phyloP scores from a whole-genome alignment of 2,113 vertebrate genomes.

The Carassius gibelio region DNA sequence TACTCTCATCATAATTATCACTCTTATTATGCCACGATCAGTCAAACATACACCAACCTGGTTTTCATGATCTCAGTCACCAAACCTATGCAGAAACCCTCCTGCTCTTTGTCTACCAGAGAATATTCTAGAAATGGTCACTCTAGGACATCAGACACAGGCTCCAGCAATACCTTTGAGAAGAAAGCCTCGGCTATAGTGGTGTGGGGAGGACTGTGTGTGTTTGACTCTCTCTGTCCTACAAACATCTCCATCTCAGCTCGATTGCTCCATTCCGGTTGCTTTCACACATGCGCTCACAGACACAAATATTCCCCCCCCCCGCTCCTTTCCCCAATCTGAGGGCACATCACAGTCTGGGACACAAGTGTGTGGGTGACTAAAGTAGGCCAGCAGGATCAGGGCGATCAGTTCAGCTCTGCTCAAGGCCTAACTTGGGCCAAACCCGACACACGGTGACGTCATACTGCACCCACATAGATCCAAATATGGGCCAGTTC shows the following conservation, averaged over 20 bases:
- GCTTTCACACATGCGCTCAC: slow-evolving; percentile 39
- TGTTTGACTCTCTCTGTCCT: slow-evolving; percentile 43
- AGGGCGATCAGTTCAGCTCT: slow-evolving; percentile 8
- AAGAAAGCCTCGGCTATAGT: slow-evolving; percentile 45
- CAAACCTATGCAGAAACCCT: slow-evolving; percentile 9
- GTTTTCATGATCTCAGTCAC: slow-evolving; percentile 14
- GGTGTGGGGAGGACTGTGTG: slow-evolving; percentile 38
- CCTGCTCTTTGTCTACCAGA: slow-evolving; percentile 27
- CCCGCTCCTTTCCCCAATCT: slow-evolving; percentile 37
- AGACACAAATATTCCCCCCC: slow-evolving; percentile 38
- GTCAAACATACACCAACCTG: slow-evolving; percentile 26
- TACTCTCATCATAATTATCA: slow-evolving; percentile 52
- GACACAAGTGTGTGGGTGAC: slow-evolving; percentile 46
- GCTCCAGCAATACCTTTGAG: slow-evolving; percentile 39
- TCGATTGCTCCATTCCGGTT: slow-evolving; percentile 41
- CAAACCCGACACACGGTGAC: slow-evolving; percentile 18
- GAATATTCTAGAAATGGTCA: slow-evolving; percentile 44
- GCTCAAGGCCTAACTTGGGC: slow-evolving; percentile 17
- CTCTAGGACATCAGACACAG: slow-evolving; percentile 55
- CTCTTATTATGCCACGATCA: slow-evolving; percentile 51
- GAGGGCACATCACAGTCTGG: slow-evolving; percentile 42
- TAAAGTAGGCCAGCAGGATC: slow-evolving; percentile 53
- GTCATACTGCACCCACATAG: background rate
- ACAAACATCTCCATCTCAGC: slow-evolving; percentile 47
- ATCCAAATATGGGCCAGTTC: slow-evolving; percentile 4